Conservation (phyloP, 2,113 vertebrate genomes). For the Benitochromis conjunctus region DNA sequence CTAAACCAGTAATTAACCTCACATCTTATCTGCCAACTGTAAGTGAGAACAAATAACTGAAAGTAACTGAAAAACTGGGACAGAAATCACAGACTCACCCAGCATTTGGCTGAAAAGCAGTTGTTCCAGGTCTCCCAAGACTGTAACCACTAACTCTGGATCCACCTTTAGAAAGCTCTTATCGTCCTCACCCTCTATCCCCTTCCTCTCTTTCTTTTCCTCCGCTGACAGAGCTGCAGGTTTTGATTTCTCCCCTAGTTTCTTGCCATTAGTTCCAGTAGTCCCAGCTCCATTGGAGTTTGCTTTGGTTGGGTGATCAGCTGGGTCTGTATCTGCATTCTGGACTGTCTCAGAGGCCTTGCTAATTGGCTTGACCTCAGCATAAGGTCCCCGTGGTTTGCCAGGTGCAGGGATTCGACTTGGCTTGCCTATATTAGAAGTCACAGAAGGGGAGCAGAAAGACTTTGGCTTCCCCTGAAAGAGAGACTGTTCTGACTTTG, state of each 20-base stretch:
- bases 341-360: slow-evolving; percentile 78
- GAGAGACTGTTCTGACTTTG: slow-evolving; percentile 93
- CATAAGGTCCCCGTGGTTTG: slow-evolving; percentile 84
- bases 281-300: slow-evolving; percentile 59
- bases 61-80: not conserved
- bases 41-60: not conserved
- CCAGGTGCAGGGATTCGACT: slow-evolving; percentile 84
- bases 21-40: not conserved
- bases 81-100: slow-evolving; percentile 76
- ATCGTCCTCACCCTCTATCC: slow-evolving; percentile 68
- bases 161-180: slow-evolving; percentile 94
- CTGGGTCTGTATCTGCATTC: slow-evolving; percentile 76
- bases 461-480: slow-evolving; percentile 82
- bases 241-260: slow-evolving; percentile 64
- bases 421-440: slow-evolving; percentile 76
- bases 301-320: slow-evolving; percentile 76
- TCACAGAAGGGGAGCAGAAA: slow-evolving; percentile 62
- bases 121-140: slow-evolving; percentile 95
- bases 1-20: not conserved
- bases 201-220: slow-evolving; percentile 56
- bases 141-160: slow-evolving; percentile 94
- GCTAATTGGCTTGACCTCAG: slow-evolving; percentile 93
- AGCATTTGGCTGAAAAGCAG: slow-evolving; percentile 96
- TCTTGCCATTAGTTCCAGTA: slow-evolving; percentile 46
- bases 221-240: slow-evolving; percentile 24